Percentiles rank a stretch among this genome's conserved stretches.
These are phyloP conservation scores for Syngnathoides biaculeatus DNA, from an alignment of 2,113 vertebrate species.

Conservation along the genomic window DNA sequence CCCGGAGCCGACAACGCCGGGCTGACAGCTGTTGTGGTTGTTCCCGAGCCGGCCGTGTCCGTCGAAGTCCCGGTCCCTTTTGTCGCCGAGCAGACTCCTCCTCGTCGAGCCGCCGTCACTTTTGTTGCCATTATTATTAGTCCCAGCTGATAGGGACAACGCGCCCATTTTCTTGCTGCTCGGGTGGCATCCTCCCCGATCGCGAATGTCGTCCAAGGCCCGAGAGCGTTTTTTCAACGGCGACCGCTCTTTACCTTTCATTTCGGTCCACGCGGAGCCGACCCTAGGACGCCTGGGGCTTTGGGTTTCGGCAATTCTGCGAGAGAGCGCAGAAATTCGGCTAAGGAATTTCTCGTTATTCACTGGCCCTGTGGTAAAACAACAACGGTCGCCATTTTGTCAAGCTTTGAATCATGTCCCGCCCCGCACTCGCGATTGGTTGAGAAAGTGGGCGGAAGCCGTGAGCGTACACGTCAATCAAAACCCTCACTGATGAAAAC, in stretches of 20 bases:
- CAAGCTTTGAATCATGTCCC: conserved; percentile 52
- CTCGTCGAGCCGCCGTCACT: conserved; percentile 77
- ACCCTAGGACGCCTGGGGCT: conserved; percentile 8
- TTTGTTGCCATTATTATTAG: conserved; percentile 79
- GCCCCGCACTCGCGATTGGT: conserved; percentile 59
- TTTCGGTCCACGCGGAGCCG: conserved; percentile 57
- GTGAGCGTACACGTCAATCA: conserved; percentile 51
- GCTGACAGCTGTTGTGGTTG: conserved; percentile 74
- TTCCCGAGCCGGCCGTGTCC: conserved; percentile 76
- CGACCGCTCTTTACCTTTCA: conserved; percentile 96
- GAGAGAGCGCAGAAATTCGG: conserved; percentile 21
- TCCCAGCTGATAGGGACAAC: conserved; percentile 72
- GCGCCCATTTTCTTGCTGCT: conserved; percentile 87
- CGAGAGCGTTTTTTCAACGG: conserved; percentile 93
- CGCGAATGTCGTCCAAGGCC: conserved; percentile 84
- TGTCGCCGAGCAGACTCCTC: conserved; percentile 80
- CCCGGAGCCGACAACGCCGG: conserved; percentile 70
- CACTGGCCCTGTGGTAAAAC: conserved; percentile 72
- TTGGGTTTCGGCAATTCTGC: conserved; percentile 23
- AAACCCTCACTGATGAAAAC: background rate
- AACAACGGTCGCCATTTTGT: conserved; percentile 79
- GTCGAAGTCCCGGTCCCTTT: conserved; percentile 84
- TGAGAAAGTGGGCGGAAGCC: conserved; percentile 43
- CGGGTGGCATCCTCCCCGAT: conserved; percentile 82
- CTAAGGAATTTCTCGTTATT: conserved; percentile 42